A percentile compares a stretch with the other conserved stretches of the same genome.
phyloP scores from a whole-genome alignment of 1,140 invertebrate species.

The Pogonus chalceus region DNA sequence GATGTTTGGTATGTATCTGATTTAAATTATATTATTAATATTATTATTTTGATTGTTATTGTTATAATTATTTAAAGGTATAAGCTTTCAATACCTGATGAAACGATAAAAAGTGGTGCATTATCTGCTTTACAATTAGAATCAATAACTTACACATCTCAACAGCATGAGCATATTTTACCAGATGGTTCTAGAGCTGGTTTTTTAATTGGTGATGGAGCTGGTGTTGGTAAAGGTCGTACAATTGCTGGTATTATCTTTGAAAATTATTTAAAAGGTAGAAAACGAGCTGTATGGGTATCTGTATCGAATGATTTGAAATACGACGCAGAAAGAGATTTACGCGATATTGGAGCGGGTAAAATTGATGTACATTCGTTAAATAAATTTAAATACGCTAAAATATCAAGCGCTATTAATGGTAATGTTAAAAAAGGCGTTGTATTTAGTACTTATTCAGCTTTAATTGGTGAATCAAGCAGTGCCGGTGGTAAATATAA shows the following conservation, averaged over 20 bases:
- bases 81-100: slow-evolving; percentile 73
- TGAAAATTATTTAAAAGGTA: slow-evolving; percentile 90
- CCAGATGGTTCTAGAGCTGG: slow-evolving; percentile 86
- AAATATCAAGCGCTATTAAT: slow-evolving; percentile 88
- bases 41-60: neutral
- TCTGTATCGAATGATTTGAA: slow-evolving; percentile 98
- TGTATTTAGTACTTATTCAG: slow-evolving; percentile 96
- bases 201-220: slow-evolving; percentile 96
- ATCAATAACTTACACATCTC: slow-evolving; percentile 91
- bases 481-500: slow-evolving; percentile 84
- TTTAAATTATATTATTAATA: too few relatives aligned
- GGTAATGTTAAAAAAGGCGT: slow-evolving; percentile 93
- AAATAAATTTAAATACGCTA: slow-evolving; percentile 94
- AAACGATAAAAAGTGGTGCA: slow-evolving; percentile 71
- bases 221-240: slow-evolving; percentile 97
- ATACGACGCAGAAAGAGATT: slow-evolving; percentile 94
- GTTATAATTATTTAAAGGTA: slow-evolving; percentile 51
- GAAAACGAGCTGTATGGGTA: slow-evolving; percentile 94
- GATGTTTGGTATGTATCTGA: slow-evolving; percentile 85
- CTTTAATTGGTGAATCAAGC: slow-evolving; percentile 93
- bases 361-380: slow-evolving; percentile 83
- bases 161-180: slow-evolving; percentile 88
- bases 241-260: slow-evolving; percentile 97
- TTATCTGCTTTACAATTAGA: slow-evolving; percentile 95
- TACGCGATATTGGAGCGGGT: slow-evolving; percentile 87